Evolutionary conservation across 2,888 invertebrate genomes (phyloP).

Genomic region (Drosophila imparisetae): DNA sequence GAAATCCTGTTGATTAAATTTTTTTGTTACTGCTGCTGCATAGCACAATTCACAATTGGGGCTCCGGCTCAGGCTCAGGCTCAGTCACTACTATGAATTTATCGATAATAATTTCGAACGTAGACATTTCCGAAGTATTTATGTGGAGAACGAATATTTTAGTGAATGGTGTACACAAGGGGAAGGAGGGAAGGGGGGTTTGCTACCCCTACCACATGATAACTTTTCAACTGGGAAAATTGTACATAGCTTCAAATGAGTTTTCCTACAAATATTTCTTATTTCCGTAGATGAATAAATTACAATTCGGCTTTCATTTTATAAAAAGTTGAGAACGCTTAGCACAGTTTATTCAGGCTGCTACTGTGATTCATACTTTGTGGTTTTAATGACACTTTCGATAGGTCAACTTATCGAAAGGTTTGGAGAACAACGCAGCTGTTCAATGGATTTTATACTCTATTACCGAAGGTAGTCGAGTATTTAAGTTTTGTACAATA

Average conservation of each 20-base stretch:
- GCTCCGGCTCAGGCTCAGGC: neutral
- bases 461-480: neutral
- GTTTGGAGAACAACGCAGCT: conserved; percentile 35
- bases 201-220: neutral
- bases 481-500: neutral
- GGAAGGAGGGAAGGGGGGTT: neutral
- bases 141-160: neutral
- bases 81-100: conserved; percentile 17
- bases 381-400: conserved; percentile 14
- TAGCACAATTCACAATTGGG: conserved; percentile 8
- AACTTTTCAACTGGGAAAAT: neutral
- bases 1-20: conserved; percentile 49
- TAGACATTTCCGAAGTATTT: neutral
- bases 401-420: conserved; percentile 39
- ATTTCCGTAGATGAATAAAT: neutral
- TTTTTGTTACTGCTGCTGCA: conserved; percentile 32
- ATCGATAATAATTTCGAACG: conserved; percentile 29
- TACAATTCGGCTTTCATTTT: neutral
- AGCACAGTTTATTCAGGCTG: neutral
- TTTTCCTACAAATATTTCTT: neutral
- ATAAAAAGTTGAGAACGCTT: neutral
- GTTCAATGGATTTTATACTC: conserved; percentile 18
- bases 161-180: neutral
- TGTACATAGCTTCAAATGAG: neutral
- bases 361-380: neutral